Conservation (phyloP, 2,888 invertebrate genomes). For the Hartigia nigra region DNA sequence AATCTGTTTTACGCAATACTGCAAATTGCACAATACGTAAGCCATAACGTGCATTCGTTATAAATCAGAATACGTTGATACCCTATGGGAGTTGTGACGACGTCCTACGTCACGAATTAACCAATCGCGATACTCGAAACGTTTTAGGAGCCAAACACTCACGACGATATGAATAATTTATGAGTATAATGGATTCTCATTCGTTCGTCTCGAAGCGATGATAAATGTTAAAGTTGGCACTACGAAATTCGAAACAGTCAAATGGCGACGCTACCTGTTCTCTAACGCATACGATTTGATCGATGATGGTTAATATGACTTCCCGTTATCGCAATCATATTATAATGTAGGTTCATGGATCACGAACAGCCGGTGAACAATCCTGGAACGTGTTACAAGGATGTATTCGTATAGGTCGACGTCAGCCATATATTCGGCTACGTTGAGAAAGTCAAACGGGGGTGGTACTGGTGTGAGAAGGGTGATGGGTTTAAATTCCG, state of each 20-base stretch:
- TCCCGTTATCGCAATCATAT: constrained; percentile 21
- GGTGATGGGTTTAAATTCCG: neutral
- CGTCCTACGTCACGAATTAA: neutral
- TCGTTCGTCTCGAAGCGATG: neutral
- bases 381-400: neutral
- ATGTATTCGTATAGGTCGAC: neutral
- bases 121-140: neutral
- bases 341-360: constrained; percentile 22
- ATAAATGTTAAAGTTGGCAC: neutral
- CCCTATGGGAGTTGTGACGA: neutral
- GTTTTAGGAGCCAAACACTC: neutral
- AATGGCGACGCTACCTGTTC: neutral
- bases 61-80: neutral
- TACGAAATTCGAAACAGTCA: neutral
- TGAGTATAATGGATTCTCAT: constrained; percentile 4
- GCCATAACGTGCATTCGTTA: neutral
- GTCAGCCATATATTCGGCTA: neutral
- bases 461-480: neutral
- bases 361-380: constrained; percentile 5
- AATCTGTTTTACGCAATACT: neutral
- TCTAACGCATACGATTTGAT: constrained; percentile 19
- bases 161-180: neutral
- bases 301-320: constrained; percentile 24
- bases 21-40: neutral
- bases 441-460: neutral